Base-by-base conservation (phyloP, 2,888 invertebrate genomes). In the Atherix ibis region DNA sequence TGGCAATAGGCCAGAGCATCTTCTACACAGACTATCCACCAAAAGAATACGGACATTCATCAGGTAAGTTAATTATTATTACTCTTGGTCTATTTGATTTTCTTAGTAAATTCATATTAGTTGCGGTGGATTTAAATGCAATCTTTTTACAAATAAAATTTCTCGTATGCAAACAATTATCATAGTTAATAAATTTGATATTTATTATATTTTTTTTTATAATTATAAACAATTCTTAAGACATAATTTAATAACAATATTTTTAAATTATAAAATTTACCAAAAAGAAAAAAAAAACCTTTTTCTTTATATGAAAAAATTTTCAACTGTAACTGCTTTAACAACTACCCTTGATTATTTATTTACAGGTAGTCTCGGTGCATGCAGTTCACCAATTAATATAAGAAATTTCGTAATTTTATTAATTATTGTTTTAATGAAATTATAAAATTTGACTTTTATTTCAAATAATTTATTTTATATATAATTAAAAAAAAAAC, bases 11-110 rank as follows among this genome's bases (percentile, higher is more conserved):
- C 32, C 61, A 61, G 38, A 62, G 59, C 45, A 55, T 56, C 45
- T 60, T 57, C 41, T 58, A 56, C 34, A 61, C 62, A 12, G 62
- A 62, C 44, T 52, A 54, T 46, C 62, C 62, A 50, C 59, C 61
- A 44, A 59, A 58, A 41, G 58, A 60, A 29, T 53, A 53, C 40
- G 52, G 53, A 36, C 51, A 43, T 37, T 44, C 53, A 12, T 22
- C 38, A 36, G 43, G 44, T 43, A 35, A 26, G 26, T 13, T 19
- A 9, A 18, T 18, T 18, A 17, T 10, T 6, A 27, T 6, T 10
- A 6, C 2, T 13, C n/a, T 8, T 12, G n/a, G 9, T n/a, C 6
- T 12, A 27, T 9, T n/a, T 27, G 6, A 6, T 27, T 9, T 22
- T 2, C 10, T 22, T 22, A 8, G 22, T 22, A 22, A 9, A 22